A percentile compares a stretch with the other conserved stretches of the same genome.
These are phyloP conservation scores for Prionace glauca DNA, from an alignment of 2,797 vertebrate species.

Conservation along the genomic window DNA sequence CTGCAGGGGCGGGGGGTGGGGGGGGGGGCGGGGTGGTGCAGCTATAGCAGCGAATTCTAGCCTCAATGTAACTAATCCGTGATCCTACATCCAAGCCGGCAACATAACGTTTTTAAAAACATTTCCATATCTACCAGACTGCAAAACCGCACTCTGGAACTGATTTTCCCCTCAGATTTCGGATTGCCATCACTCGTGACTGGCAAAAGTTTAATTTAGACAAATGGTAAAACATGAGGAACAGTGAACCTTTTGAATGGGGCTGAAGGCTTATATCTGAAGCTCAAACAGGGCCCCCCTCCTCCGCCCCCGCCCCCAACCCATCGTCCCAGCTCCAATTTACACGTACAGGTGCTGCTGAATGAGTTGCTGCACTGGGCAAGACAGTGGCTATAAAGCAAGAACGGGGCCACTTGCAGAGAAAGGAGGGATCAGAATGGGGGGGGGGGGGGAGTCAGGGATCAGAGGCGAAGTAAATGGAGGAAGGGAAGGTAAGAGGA, in stretches of 20 bases:
- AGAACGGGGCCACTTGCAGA: neutral
- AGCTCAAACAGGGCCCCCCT: neutral
- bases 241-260: neutral
- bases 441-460: no score
- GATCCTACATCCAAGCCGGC: neutral
- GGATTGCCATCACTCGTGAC: neutral
- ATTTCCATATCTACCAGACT: neutral
- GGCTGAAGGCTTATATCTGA: neutral
- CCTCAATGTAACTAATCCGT: neutral
- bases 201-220: neutral
- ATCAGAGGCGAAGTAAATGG: neutral
- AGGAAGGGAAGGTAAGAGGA: no score
- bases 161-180: neutral
- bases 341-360: neutral
- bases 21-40: no score
- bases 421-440: neutral
- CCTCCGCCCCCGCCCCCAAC: neutral
- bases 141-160: neutral
- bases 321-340: neutral
- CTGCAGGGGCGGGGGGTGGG: no score
- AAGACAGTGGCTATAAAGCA: neutral
- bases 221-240: neutral
- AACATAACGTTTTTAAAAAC: neutral
- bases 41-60: neutral
- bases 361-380: neutral